These are phyloP conservation scores for Automeris io DNA, from an alignment of 2,888 invertebrate genomes.

Conservation along the genomic window DNA sequence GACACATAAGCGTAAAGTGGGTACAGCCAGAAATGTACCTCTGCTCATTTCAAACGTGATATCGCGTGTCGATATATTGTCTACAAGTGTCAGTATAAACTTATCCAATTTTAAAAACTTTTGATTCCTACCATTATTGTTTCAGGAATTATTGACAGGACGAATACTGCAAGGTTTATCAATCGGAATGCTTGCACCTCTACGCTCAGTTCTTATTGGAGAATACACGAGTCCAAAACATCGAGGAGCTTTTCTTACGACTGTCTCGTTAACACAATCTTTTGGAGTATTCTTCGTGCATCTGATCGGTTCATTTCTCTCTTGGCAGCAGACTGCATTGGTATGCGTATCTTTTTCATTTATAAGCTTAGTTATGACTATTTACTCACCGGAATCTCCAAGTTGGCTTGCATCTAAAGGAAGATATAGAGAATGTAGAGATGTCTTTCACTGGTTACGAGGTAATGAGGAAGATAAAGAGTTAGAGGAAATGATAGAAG, in stretches of 20 bases:
- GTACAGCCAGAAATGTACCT: no score
- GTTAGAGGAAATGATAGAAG: constrained; percentile 30
- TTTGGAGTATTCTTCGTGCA: constrained; percentile 78
- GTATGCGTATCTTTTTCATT: constrained; percentile 57
- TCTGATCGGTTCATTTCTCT: constrained; percentile 71
- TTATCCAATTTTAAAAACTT: no score
- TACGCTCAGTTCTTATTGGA: constrained; percentile 64
- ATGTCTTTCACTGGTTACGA: constrained; percentile 67
- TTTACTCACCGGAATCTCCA: constrained; percentile 76
- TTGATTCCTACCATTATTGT: constrained; percentile 8
- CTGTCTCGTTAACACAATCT: constrained; percentile 72
- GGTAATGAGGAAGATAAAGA: constrained; percentile 41
- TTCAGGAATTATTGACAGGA: constrained; percentile 36
- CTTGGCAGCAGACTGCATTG: constrained; percentile 70
- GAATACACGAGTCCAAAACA: constrained; percentile 74
- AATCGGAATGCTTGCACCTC: constrained; percentile 62
- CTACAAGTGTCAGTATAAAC: no score
- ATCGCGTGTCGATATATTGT: no score
- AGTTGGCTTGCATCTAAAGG: constrained; percentile 75
- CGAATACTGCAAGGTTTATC: constrained; percentile 51
- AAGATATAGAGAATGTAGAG: constrained; percentile 57
- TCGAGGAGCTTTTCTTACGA: constrained; percentile 76
- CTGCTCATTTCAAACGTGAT: no score
- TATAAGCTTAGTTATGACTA: constrained; percentile 47
- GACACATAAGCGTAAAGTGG: no score